These are phyloP conservation scores for Torymus tubicola DNA, from an alignment of 2,888 invertebrate genomes.

Conservation along the genomic window DNA sequence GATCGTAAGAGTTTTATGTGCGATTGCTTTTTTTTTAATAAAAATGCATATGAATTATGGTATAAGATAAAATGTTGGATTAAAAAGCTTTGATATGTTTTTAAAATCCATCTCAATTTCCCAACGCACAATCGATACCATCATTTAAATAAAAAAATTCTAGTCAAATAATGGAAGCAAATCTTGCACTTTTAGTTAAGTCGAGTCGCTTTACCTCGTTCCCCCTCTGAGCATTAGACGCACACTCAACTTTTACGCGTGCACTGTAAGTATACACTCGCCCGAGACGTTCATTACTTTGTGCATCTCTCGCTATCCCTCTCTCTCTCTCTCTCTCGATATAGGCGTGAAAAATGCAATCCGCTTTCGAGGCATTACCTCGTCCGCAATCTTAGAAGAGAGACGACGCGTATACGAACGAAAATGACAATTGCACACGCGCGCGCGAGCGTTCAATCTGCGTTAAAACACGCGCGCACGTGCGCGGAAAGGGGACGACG, in stretches of 20 bases:
- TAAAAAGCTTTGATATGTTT: no score
- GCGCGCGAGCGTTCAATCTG: slow-evolving; percentile 45
- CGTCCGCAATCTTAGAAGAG: slow-evolving; percentile 32
- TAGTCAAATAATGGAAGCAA: slow-evolving; percentile 15
- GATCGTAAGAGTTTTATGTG: no score
- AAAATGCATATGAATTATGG: no score
- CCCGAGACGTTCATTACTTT: slow-evolving; percentile 53
- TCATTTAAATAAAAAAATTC: background rate
- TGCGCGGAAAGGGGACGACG: no score
- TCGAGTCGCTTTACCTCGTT: background rate
- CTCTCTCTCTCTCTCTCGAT: slow-evolving; percentile 4
- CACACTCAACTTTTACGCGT: no score
- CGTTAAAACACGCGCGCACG: slow-evolving; percentile 26
- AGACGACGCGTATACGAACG: background rate
- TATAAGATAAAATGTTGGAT: no score
- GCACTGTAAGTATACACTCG: background rate
- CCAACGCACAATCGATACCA: no score
- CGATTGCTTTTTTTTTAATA: no score
- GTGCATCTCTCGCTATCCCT: background rate
- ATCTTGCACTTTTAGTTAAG: slow-evolving; percentile 5
- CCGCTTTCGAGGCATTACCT: slow-evolving; percentile 52
- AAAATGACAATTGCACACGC: background rate
- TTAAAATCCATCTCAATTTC: no score
- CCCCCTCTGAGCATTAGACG: background rate
- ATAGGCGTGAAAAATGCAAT: slow-evolving; percentile 54